phyloP scores from a whole-genome alignment of 2,888 invertebrate species.

The Orchestes rusci region DNA sequence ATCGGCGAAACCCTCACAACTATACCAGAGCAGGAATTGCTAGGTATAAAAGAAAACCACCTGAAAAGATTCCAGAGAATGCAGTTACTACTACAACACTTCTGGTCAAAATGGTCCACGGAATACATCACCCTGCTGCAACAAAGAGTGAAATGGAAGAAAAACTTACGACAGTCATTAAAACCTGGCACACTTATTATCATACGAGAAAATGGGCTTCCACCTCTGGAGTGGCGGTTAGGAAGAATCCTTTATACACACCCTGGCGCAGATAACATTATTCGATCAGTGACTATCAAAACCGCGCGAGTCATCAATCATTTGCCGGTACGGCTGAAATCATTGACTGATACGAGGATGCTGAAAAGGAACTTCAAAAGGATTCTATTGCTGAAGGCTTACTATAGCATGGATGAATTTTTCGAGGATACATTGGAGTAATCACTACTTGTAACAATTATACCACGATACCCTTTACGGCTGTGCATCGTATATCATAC shows the following conservation, averaged over 20 bases:
- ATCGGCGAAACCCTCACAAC: slow-evolving; percentile 10
- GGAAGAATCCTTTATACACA: neutral
- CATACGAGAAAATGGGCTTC: slow-evolving; percentile 2
- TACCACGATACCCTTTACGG: no score
- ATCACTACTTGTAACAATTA: no score
- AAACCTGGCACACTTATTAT: slow-evolving; percentile 8
- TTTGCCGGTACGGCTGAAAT: no score
- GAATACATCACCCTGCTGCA: slow-evolving; percentile 10
- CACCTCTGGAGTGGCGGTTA: neutral
- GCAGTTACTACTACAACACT: slow-evolving; percentile 7
- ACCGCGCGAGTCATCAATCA: neutral
- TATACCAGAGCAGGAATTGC: slow-evolving; percentile 2
- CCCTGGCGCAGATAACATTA: neutral
- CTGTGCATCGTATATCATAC: no score
- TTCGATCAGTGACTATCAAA: neutral
- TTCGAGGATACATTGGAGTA: no score
- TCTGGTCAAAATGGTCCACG: slow-evolving; percentile 7
- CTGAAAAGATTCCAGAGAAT: neutral
- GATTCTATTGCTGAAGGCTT: no score
- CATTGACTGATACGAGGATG: no score
- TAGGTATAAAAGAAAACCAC: slow-evolving; percentile 2
- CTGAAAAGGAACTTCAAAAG: no score
- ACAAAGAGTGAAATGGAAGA: slow-evolving; percentile 8
- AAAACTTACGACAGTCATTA: neutral
- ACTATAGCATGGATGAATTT: no score